Percentiles rank a stretch among this genome's conserved stretches.
phyloP scores from a whole-genome alignment of 1,140 invertebrate species.

The Dinoponera quadriceps region DNA sequence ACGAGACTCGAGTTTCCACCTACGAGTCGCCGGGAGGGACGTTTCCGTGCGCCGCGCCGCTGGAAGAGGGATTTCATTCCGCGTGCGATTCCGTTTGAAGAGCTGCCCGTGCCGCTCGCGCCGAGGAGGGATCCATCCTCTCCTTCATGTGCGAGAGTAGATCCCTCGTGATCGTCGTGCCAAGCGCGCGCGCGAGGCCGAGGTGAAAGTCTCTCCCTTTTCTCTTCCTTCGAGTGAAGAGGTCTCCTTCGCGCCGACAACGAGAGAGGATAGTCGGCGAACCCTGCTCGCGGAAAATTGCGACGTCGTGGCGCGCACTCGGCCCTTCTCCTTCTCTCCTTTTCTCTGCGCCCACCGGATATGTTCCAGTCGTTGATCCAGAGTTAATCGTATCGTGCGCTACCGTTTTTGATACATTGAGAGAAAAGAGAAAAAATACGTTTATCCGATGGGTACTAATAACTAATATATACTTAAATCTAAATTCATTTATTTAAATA shows the following conservation, averaged over 20 bases:
- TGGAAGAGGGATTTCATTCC: conserved; percentile 66
- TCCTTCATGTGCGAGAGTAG: conserved; percentile 60
- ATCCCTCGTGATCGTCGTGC: conserved; percentile 69
- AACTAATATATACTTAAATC: too few relatives aligned
- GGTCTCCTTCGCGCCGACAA: conserved; percentile 3
- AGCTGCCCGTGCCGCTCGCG: conserved; percentile 39
- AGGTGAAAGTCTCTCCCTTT: conserved; percentile 70
- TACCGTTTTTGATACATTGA: too few relatives aligned
- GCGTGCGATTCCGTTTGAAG: conserved; percentile 61
- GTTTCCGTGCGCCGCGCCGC: conserved; percentile 52
- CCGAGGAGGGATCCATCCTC: conserved; percentile 54
- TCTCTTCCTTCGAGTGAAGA: conserved; percentile 18
- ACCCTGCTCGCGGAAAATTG: conserved; percentile 58
- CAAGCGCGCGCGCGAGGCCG: conserved; percentile 34
- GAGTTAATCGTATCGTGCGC: too few relatives aligned
- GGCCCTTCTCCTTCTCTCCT: neutral
- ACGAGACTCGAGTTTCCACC: conserved; percentile 68
- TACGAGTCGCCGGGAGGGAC: conserved; percentile 70
- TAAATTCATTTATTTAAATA: too few relatives aligned
- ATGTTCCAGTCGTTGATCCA: too few relatives aligned
- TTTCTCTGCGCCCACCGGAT: too few relatives aligned
- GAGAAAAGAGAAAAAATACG: too few relatives aligned
- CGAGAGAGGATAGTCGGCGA: neutral
- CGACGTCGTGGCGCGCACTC: conserved; percentile 29
- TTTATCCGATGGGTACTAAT: too few relatives aligned